phyloP scores from a whole-genome alignment of 2,113 vertebrate genomes.

The Echinops telfairi region DNA sequence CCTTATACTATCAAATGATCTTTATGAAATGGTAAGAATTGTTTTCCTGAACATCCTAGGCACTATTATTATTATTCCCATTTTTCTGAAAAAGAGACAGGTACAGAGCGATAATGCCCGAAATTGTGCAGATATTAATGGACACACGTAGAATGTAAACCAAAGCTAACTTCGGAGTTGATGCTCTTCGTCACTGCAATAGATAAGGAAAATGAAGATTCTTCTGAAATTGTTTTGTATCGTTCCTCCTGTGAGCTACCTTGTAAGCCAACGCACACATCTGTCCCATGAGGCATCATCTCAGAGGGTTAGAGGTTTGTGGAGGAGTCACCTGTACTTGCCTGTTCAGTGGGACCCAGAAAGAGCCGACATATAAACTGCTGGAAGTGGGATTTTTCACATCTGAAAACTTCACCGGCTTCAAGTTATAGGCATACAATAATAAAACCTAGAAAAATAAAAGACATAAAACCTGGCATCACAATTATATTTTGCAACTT shows the following conservation, averaged over 20 bases:
- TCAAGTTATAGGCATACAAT: slow-evolving; percentile 81
- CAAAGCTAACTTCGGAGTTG: background rate
- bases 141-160: background rate
- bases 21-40: background rate
- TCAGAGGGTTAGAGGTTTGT: background rate
- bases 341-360: slow-evolving; percentile 75
- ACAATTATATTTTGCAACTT: slow-evolving; percentile 10
- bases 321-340: slow-evolving; percentile 45
- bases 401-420: slow-evolving; percentile 54
- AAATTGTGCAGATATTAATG: background rate
- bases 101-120: background rate
- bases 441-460: slow-evolving; percentile 78
- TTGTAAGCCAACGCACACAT: background rate
- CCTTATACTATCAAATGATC: background rate
- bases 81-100: background rate
- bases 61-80: background rate
- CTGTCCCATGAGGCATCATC: background rate
- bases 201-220: background rate
- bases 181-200: background rate
- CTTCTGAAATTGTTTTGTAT: background rate
- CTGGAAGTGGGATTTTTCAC: background rate
- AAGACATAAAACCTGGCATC: background rate
- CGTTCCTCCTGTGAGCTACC: background rate
- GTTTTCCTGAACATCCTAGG: background rate
- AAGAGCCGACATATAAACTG: background rate